Conservation (phyloP, 2,797 vertebrate species). For the Cyprinodon diabolis region DNA sequence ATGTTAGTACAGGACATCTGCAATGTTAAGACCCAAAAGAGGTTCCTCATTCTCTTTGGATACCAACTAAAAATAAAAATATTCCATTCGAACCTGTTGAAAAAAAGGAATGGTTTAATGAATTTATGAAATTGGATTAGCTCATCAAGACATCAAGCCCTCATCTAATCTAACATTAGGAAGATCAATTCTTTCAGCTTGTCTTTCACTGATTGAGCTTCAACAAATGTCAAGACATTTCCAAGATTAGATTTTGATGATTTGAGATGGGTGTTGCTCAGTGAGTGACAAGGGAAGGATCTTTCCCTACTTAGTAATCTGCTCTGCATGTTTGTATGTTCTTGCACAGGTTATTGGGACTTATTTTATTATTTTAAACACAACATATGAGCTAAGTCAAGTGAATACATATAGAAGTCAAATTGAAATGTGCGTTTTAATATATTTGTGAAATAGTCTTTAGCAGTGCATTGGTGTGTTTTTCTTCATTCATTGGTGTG, state of each 20-base stretch:
- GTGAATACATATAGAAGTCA: background rate
- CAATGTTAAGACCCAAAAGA: background rate
- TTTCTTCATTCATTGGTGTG: slow-evolving; percentile 1
- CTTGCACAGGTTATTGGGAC: background rate
- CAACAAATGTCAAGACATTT: slow-evolving; percentile 19
- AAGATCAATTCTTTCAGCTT: slow-evolving; percentile 14
- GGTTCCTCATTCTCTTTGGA: background rate
- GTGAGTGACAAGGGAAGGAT: slow-evolving; percentile 1
- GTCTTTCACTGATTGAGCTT: slow-evolving; percentile 12
- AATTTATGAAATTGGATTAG: slow-evolving; percentile 18
- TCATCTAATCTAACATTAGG: slow-evolving; percentile 1
- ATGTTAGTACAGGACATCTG: background rate
- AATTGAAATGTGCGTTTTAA: background rate
- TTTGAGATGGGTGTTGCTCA: slow-evolving; percentile 9
- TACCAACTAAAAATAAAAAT: background rate
- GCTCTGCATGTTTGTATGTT: background rate
- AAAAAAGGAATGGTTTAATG: slow-evolving; percentile 1
- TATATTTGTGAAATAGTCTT: background rate
- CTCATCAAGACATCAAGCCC: slow-evolving; percentile 5
- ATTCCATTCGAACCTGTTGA: background rate
- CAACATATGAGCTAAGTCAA: background rate
- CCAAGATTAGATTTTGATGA: slow-evolving; percentile 4
- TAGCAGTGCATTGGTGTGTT: background rate
- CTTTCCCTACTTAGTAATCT: background rate
- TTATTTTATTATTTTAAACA: background rate